phyloP scores from a whole-genome alignment of 2,888 invertebrate genomes.

The Temnothorax rugatulus region DNA sequence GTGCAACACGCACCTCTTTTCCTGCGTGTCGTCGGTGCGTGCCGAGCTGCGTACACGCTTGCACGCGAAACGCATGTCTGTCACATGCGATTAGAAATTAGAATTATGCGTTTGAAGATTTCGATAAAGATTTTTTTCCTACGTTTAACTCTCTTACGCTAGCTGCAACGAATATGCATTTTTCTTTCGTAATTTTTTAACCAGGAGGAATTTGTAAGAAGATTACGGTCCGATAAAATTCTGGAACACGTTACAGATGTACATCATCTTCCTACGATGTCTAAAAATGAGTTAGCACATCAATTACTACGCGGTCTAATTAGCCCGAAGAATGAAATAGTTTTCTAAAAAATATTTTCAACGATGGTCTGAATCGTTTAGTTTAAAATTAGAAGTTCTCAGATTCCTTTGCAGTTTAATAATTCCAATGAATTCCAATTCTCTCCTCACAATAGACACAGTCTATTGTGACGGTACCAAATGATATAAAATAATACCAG shows the following conservation, averaged over 20 bases:
- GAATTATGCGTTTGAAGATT: background rate
- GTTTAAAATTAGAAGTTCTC: background rate
- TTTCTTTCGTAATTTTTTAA: constrained; percentile 2
- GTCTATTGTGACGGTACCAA: background rate
- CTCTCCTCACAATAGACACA: background rate
- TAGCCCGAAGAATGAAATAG: background rate
- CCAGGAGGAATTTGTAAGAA: constrained; percentile 2
- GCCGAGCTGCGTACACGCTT: background rate
- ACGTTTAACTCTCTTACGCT: background rate
- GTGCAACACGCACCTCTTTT: constrained; percentile 33
- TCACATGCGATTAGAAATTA: background rate
- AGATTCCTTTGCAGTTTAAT: background rate
- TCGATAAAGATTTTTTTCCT: background rate
- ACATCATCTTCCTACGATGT: background rate
- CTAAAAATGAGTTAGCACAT: constrained; percentile 19
- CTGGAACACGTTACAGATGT: background rate
- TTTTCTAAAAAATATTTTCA: constrained; percentile 18
- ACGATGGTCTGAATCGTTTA: background rate
- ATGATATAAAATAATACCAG: background rate
- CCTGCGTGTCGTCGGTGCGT: constrained; percentile 9
- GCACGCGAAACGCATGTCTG: constrained; percentile 3
- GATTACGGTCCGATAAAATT: constrained; percentile 16
- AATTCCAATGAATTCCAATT: background rate
- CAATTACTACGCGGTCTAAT: constrained; percentile 28
- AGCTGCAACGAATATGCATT: background rate